Conservation (phyloP, 2,888 invertebrate genomes). For the Campoplex nolae region DNA sequence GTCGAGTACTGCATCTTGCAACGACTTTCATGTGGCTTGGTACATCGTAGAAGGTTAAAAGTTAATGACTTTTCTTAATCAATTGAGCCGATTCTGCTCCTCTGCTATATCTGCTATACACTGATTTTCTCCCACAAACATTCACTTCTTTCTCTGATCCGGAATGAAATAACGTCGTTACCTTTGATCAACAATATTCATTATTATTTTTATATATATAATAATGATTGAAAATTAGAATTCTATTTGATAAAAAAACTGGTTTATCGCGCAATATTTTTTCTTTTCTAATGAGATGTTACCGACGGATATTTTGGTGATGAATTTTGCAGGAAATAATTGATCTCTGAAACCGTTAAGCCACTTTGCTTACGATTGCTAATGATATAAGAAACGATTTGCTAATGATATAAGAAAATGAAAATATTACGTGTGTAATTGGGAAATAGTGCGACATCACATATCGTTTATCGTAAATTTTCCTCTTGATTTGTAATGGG, state of each 20-base stretch:
- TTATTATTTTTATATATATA: too few species aligned
- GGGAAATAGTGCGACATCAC: background rate
- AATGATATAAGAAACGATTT: background rate
- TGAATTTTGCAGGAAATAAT: background rate
- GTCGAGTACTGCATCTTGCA: constrained; percentile 22
- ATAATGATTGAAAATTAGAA: background rate
- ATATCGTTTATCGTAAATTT: background rate
- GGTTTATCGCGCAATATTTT: background rate
- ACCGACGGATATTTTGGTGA: background rate
- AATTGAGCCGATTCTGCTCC: background rate
- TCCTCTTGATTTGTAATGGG: background rate
- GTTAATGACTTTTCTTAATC: constrained; percentile 32
- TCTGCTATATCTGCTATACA: background rate
- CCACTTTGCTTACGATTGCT: background rate
- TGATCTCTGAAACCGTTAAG: background rate
- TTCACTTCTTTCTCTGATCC: background rate
- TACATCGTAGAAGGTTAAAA: background rate
- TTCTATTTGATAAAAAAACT: background rate
- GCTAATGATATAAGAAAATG: background rate
- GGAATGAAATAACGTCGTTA: background rate
- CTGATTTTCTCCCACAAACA: background rate
- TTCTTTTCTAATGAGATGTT: background rate
- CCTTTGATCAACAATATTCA: too few species aligned
- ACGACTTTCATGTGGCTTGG: constrained; percentile 1
- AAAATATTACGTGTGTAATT: background rate